A percentile compares a stretch with the other conserved stretches of the same genome.
phyloP scores from a whole-genome alignment of 2,113 vertebrate species.

The Sakesphorus luctuosus region DNA sequence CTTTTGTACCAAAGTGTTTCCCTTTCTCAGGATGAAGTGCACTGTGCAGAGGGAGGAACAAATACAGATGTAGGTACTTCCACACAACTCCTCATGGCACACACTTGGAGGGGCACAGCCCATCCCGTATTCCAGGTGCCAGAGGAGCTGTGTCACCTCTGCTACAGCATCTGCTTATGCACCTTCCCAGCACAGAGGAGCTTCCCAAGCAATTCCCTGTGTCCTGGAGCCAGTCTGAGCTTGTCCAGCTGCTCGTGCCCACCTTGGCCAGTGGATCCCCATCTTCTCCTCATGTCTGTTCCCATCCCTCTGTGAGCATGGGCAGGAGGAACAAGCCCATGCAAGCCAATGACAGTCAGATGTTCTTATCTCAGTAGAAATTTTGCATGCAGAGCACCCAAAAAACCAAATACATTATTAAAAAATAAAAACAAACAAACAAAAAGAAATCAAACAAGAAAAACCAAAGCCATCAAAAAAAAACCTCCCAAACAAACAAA shows the following conservation, averaged over 20 bases:
- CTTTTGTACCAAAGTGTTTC: background rate
- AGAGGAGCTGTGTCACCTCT: accelerated
- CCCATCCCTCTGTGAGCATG: background rate
- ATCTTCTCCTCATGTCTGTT: background rate
- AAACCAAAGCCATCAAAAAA: background rate
- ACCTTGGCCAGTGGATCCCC: background rate
- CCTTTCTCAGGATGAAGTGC: background rate
- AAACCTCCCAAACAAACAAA: too few species aligned
- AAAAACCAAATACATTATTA: background rate
- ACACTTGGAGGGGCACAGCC: accelerated
- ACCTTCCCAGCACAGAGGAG: background rate
- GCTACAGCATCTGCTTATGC: accelerated
- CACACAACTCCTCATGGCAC: accelerated
- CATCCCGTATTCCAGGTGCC: background rate
- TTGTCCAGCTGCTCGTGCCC: background rate
- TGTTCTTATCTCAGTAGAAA: background rate
- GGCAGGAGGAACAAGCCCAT: background rate
- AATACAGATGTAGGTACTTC: accelerated
- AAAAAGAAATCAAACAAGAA: too few species aligned
- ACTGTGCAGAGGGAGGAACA: accelerated
- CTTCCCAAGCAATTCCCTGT: accelerated
- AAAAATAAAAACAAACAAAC: background rate
- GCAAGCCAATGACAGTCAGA: background rate
- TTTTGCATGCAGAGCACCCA: accelerated
- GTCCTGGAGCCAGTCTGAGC: background rate